Evolutionary conservation across 2,888 invertebrate genomes (phyloP).

Genomic region (Drosophila gaucha): DNA sequence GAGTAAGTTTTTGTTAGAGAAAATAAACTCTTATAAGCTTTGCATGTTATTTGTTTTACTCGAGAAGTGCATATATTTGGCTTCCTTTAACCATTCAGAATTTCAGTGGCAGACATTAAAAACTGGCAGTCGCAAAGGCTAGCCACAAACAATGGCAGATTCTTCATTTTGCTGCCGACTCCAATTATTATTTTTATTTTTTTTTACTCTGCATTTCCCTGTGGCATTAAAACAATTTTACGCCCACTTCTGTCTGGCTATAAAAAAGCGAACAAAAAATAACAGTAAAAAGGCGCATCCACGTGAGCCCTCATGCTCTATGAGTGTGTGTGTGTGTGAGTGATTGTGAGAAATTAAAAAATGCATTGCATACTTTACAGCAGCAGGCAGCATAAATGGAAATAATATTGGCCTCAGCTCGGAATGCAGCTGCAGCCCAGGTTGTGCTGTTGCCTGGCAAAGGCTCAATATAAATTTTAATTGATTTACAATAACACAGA

Average conservation of each 20-base stretch:
- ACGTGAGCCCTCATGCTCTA: constrained; percentile 2
- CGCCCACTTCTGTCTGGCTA: constrained; percentile 42
- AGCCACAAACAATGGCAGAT: constrained; percentile 40
- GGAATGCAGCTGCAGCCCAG: constrained; percentile 4
- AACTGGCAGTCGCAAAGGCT: constrained; percentile 11
- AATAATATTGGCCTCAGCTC: constrained; percentile 52
- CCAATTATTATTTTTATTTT: constrained; percentile 34
- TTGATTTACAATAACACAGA: constrained; percentile 68
- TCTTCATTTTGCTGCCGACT: constrained; percentile 23
- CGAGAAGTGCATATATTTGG: background rate
- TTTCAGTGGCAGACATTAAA: constrained; percentile 15
- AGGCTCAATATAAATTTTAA: constrained; percentile 65
- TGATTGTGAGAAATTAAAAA: constrained; percentile 55
- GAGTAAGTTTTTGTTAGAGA: background rate
- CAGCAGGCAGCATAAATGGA: constrained; percentile 52
- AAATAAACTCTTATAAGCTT: background rate
- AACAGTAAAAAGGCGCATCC: background rate
- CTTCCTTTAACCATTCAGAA: background rate
- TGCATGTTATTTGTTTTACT: background rate
- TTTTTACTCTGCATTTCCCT: constrained; percentile 21
- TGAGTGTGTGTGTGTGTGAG: no score
- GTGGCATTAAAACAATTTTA: constrained; percentile 56
- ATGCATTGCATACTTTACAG: constrained; percentile 57
- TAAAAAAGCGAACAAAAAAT: constrained; percentile 23
- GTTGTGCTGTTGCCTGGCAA: constrained; percentile 8